phyloP scores from a whole-genome alignment of 1,140 invertebrate genomes.

The Drosophila asahinai region DNA sequence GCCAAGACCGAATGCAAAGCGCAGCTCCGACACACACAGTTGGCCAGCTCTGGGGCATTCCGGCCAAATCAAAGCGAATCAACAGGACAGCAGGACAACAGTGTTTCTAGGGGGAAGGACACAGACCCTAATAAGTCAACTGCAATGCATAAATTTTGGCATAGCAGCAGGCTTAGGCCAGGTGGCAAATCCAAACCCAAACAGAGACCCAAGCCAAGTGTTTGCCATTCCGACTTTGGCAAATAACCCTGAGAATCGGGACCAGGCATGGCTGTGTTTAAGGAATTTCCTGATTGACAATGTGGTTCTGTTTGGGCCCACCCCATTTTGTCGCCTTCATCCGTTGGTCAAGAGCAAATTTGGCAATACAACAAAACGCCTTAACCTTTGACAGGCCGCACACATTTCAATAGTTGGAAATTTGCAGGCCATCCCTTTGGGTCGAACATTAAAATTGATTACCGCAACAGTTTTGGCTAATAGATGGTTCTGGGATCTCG shows the following conservation, averaged over 20 bases:
- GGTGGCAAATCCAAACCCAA: conserved; percentile 43
- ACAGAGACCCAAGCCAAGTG: conserved; percentile 50
- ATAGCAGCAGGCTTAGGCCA: conserved; percentile 34
- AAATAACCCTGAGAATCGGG: conserved; percentile 43
- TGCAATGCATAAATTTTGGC: conserved; percentile 74
- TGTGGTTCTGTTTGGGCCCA: conserved; percentile 41
- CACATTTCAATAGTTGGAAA: conserved; percentile 64
- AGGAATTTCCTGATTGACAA: conserved; percentile 75
- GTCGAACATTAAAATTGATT: conserved; percentile 72
- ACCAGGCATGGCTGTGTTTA: conserved; percentile 22
- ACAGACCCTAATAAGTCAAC: conserved; percentile 75
- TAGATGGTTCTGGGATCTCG: conserved; percentile 13
- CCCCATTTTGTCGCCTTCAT: conserved; percentile 13
- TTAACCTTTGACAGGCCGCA: conserved; percentile 73
- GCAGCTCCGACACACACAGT: conserved; percentile 56
- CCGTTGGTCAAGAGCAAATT: conserved; percentile 51
- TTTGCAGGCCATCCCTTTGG: conserved; percentile 39
- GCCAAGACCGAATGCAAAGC: conserved; percentile 35
- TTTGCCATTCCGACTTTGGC: conserved; percentile 65
- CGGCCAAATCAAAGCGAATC: conserved; percentile 62
- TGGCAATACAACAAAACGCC: conserved; percentile 64
- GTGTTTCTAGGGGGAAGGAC: background rate
- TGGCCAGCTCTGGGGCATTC: conserved; percentile 36
- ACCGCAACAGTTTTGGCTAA: conserved; percentile 32
- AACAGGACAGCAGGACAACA: conserved; percentile 41